phyloP scores from a whole-genome alignment of 2,888 invertebrate genomes.

The Papilio elwesi region DNA sequence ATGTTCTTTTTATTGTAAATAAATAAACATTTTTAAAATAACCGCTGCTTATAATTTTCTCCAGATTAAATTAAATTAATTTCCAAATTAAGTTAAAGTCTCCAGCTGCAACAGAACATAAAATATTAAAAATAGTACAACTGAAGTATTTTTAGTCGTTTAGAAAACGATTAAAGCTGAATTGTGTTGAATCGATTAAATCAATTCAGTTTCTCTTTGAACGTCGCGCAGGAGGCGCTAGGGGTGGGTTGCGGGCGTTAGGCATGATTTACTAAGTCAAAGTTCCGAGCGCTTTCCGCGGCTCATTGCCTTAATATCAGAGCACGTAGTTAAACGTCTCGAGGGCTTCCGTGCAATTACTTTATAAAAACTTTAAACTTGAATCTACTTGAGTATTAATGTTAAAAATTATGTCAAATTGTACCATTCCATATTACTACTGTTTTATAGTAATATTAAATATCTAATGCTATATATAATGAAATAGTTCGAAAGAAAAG shows the following conservation, averaged over 20 bases:
- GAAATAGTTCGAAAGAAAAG: no score
- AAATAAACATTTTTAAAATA: no score
- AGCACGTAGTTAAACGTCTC: constrained; percentile 15
- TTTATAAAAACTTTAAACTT: neutral
- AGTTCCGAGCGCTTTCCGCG: neutral
- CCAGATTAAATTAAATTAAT: no score
- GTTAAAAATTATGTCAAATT: neutral
- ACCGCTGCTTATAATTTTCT: no score
- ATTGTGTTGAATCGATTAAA: neutral
- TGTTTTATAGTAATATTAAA: no score
- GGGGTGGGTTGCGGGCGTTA: neutral
- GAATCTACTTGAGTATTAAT: neutral
- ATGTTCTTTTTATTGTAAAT: no score
- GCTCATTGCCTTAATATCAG: constrained; percentile 3
- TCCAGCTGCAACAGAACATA: no score
- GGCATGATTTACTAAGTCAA: constrained; percentile 1
- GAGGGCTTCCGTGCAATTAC: constrained; percentile 2
- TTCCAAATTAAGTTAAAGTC: no score
- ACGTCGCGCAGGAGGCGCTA: neutral
- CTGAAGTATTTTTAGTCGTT: no score
- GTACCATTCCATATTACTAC: no score
- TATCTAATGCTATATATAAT: no score
- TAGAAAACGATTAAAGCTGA: neutral
- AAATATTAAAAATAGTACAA: no score
- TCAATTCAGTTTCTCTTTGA: neutral